Evolutionary conservation across 1,140 invertebrate genomes (phyloP).

Genomic region (Camponotus pennsylvanicus): DNA sequence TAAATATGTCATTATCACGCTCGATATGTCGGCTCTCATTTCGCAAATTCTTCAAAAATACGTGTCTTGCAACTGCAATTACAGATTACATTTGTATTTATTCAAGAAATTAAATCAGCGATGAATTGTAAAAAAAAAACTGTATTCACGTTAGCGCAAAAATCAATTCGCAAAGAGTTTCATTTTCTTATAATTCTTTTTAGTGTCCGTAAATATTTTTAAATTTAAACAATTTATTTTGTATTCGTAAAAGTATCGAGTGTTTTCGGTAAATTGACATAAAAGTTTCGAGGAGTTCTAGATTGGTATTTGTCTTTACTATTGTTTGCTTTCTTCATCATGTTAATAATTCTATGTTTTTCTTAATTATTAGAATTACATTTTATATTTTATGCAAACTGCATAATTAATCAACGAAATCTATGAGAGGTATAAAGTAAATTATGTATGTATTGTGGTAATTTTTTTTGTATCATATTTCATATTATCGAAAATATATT

Average conservation of each 20-base stretch:
- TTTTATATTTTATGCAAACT: constrained; percentile 3
- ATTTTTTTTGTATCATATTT: not conserved
- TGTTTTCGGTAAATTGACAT: not conserved
- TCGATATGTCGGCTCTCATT: not conserved
- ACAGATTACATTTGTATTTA: constrained; percentile 11
- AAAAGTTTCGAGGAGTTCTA: not conserved
- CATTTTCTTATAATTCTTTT: not conserved
- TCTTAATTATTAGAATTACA: not conserved
- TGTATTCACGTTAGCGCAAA: constrained; percentile 25
- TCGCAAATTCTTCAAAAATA: not conserved
- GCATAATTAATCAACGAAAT: constrained; percentile 23
- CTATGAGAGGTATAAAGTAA: not conserved
- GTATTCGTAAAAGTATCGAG: not conserved
- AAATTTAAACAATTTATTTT: not conserved
- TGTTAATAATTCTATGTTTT: not conserved
- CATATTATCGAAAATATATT: not conserved
- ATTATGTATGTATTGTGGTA: not conserved
- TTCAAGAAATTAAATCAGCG: constrained; percentile 57
- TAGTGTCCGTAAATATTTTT: not conserved
- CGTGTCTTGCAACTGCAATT: not conserved
- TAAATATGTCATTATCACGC: not conserved
- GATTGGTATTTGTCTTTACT: not conserved
- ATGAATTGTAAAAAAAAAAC: constrained; percentile 65
- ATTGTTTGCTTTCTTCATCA: not conserved
- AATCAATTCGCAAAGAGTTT: constrained; percentile 31